Base-by-base conservation (phyloP, 1,140 invertebrate species). In the Drosophila ogumai region DNA sequence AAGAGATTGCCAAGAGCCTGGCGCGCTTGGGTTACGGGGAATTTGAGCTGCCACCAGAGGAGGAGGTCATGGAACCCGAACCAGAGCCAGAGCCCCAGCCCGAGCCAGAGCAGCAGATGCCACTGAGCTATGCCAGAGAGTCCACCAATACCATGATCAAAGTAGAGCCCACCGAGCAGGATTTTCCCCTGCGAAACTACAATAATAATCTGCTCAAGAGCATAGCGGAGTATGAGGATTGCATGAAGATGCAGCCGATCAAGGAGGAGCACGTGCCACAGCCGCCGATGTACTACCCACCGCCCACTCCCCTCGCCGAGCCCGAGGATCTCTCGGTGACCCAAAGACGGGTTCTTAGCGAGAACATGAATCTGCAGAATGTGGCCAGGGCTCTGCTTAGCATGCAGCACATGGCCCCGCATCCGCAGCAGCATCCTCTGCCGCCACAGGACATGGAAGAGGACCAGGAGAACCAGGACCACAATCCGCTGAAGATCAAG, bases 161-260 rank as follows among this genome's bases (percentile, higher is more conserved):
- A 15, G 54, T 60, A 32, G 81, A 85, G 40, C 73, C 32, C 15
- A 12, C 47, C 1, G 41, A 68, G 12, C 54, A 77, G 10, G 28
- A 60, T 3, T 78, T 90, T 25, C 91, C 73, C 5, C 43, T 81
- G 46, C 73, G 91, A 15, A 92, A 92, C 69, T 92, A 90, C 38
- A 92, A 92, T 15, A 92, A 92, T 28, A 92, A 92, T 47, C 59
- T 92, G 57, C 43, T 92, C 25, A 92, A 92, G 25, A 92, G 91
- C 55, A 92, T 92, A 46, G 91, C 91, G 0, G 91, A 92, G 7
- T 92, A 92, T 17, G 91, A 92, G 69, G 91, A 92, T 50, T 92
- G 88, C 64, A 68, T 92, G 69, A 81, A 79, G 32, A 43, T 82
- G 34, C 67, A 79, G 28, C 43, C 61, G 25, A 41, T 55, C 8